Base-by-base conservation (phyloP, 2,888 invertebrate genomes). In the Lithophane semibrunnea region DNA sequence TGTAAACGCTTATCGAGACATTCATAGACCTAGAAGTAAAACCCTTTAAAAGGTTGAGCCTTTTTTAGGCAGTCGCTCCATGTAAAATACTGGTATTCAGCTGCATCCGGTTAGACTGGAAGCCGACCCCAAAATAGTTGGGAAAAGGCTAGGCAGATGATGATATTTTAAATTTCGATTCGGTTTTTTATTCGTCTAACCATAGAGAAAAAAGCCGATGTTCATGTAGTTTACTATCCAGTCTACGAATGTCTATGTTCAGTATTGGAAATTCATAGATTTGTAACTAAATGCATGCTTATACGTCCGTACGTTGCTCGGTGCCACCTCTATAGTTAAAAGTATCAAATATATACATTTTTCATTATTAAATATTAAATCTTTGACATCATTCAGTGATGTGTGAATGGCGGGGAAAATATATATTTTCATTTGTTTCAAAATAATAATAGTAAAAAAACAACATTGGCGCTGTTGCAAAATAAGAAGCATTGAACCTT, bases 341-440 rank as follows among this genome's bases (percentile, higher is more conserved):
- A 88, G 75, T 87, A 89, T 87, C 80, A 88, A 84, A 87, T 91
- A 91, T 91, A 90, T 89, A 91, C 89, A 91, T 86, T 88, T 88
- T 85, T 86, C 84, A 87, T 87, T 76, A 83, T 77, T 88, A 84
- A 80, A 82, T 79, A 84, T 75, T 85, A 80, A 82, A 84, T 87
- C 87, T 89, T 89, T 86, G 86, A 88, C 88, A 89, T 87, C 83
- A 75, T 83, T 77, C 74, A 76, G 86, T 89, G 89, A 87, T 86
- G 87, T 82, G 54, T 79, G 76, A 85, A 88, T 86, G 88, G 87
- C 87, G 67, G 85, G 63, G 52, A 80, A 80, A 85, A 78, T 71
- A 87, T 54, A 80, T 66, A 69, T 76, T 71, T 79, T 52, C 60
- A 16, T 66, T 76, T 79, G 24, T 64, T 75, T 56, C 18, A 74